A percentile compares a stretch with the other conserved stretches of the same genome.
Conservation (phyloP, 2,113 vertebrate genomes). For the Microtus richardsoni region DNA sequence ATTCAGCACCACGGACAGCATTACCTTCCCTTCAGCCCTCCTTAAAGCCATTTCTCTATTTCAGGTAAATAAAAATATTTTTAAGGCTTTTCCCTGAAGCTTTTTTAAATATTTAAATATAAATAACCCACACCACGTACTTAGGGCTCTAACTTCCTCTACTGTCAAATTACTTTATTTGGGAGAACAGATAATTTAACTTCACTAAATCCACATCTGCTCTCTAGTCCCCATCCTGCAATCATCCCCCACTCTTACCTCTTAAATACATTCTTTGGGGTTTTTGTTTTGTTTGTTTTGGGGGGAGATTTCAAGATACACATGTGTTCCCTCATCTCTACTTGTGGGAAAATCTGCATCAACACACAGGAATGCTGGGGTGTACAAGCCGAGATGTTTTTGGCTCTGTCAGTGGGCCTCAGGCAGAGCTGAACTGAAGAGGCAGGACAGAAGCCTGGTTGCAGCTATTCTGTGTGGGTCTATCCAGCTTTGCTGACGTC, state of each 20-base stretch:
- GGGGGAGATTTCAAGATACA: neutral
- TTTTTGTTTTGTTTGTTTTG: neutral
- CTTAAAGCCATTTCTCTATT: conserved; percentile 22
- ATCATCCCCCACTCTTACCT: neutral
- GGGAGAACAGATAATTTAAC: conserved; percentile 24
- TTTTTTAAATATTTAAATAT: neutral
- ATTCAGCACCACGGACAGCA: conserved; percentile 85
- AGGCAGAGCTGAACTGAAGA: conserved; percentile 30
- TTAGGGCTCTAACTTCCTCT: neutral
- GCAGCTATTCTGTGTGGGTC: conserved; percentile 64
- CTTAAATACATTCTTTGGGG: neutral
- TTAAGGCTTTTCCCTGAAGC: neutral
- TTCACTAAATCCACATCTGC: neutral
- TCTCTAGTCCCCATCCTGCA: neutral
- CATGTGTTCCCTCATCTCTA: neutral
- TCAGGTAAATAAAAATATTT: conserved; percentile 64
- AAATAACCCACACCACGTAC: neutral
- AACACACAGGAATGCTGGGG: neutral
- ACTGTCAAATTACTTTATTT: conserved; percentile 20
- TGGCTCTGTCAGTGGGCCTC: conserved; percentile 3
- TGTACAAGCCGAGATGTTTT: neutral
- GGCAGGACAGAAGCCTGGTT: neutral
- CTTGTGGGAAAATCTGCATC: neutral
- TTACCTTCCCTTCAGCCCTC: neutral
- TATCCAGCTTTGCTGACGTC: conserved; percentile 79